A percentile compares a stretch with the other conserved stretches of the same genome.
Conservation (phyloP, 2,888 invertebrate species). For the Anticlea derivata region DNA sequence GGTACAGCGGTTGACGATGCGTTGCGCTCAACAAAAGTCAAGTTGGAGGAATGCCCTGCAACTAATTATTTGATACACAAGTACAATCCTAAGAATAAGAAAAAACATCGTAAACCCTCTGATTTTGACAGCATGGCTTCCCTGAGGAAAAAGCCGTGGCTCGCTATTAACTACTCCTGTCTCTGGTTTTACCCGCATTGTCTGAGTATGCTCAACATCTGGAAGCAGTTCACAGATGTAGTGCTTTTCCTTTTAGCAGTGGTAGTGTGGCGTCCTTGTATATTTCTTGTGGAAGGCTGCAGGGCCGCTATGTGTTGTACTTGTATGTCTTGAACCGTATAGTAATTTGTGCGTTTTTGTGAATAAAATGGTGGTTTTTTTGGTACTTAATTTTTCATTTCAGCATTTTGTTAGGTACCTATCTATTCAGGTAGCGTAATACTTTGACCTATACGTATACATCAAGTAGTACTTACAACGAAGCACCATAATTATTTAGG, state of each 20-base stretch:
- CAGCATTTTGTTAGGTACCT: too few relatives aligned
- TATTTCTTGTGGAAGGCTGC: conserved; percentile 51
- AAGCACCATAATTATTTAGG: too few relatives aligned
- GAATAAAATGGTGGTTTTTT: neutral
- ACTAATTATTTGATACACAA: conserved; percentile 42
- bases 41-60: conserved; percentile 36
- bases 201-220: conserved; percentile 43
- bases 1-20: conserved; percentile 19
- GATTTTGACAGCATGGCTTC: conserved; percentile 52
- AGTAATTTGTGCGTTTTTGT: too few relatives aligned
- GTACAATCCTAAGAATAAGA: conserved; percentile 26
- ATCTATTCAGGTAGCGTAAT: too few relatives aligned
- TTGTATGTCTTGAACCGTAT: conserved; percentile 1
- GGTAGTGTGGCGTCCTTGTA: conserved; percentile 62
- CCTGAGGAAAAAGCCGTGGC: conserved; percentile 49
- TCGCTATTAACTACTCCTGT: conserved; percentile 48
- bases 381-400: neutral
- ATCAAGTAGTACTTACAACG: too few relatives aligned
- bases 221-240: conserved; percentile 51
- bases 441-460: too few relatives aligned
- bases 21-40: conserved; percentile 26
- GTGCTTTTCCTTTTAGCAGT: conserved; percentile 54
- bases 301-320: conserved; percentile 33
- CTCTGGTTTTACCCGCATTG: conserved; percentile 62
- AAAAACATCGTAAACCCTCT: conserved; percentile 22